Percentiles rank a stretch among this genome's conserved stretches.
phyloP scores from a whole-genome alignment of 2,113 vertebrate species.

The Ammodramus savannarum region DNA sequence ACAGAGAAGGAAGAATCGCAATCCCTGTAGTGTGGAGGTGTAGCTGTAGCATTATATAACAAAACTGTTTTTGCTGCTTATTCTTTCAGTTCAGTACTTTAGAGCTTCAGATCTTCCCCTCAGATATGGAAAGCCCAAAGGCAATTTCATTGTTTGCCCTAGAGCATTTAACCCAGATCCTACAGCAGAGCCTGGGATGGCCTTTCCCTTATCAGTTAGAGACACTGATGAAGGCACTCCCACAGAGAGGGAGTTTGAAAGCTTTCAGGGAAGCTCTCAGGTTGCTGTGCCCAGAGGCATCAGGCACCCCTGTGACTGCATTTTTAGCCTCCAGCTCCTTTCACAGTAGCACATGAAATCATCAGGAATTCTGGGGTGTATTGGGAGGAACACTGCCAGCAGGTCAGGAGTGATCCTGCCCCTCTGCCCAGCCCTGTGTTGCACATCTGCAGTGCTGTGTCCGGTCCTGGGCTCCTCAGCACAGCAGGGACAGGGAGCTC shows the following conservation, averaged over 20 bases:
- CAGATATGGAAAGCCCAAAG: not conserved
- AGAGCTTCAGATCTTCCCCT: not conserved
- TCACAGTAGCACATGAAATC: not conserved
- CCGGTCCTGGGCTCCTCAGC: not conserved
- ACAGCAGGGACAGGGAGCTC: not conserved
- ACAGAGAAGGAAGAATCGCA: not conserved
- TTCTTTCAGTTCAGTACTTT: not conserved
- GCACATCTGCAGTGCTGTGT: not conserved
- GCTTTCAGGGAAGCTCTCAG: not conserved
- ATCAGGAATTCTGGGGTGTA: not conserved
- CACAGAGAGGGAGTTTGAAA: not conserved
- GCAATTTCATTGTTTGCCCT: not conserved
- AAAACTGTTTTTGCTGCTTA: not conserved
- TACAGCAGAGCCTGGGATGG: not conserved
- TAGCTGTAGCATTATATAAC: not conserved
- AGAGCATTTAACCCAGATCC: not conserved
- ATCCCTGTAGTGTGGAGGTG: not conserved
- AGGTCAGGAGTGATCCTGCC: not conserved
- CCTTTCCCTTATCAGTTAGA: not conserved
- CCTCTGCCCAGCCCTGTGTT: not conserved
- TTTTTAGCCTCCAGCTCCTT: not conserved
- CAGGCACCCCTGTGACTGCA: not conserved
- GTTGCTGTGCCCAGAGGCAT: not conserved
- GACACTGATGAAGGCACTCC: not conserved
- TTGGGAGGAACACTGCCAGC: rapidly evolving